Base-by-base conservation (phyloP, 1,140 invertebrate genomes). In the Pogonomyrmex californicus region DNA sequence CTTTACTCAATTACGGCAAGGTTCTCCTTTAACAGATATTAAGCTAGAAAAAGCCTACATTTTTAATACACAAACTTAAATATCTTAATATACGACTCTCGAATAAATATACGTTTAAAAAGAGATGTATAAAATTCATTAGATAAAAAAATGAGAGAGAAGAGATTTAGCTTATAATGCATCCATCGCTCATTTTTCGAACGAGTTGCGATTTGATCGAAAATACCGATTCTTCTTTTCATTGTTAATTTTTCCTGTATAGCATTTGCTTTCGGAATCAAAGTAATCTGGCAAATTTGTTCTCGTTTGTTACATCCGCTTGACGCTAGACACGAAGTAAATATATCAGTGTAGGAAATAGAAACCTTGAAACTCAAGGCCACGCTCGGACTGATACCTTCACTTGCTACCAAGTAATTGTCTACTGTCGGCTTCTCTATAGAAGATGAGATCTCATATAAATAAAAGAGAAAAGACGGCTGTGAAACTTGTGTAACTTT, bases 401-500 rank as follows among this genome's bases (percentile, higher is more conserved):
- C 44, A 77, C n/a, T 66, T 54, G 7, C 47, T 41, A 6, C 10
- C 2, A 14, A 68, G n/a, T 12, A n/a, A 10, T 41, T 79, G 62
- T 51, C 33, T 68, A 36, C 14, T 6, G 10, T 23, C 47, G 17
- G 10, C 33, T 65, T 41, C 33, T 23, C 9, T 14, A 23, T 23
- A 4, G 3, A 51, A 36, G n/a, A 23, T 9, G n/a, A 4, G 7
- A 56, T 54, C n/a, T 5, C 10, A 33, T 23, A 41, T 10, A 79
- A 44, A 41, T 14, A 47, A 23, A 23, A 23, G 23, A 23, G 23
- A 23, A 23, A 23, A 23, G 14, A 30, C 4, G 23, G 9, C 38
- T 44, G 56, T 41, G 63, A 51, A 14, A 68, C 10, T 81, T 81
- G 54, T 1, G 14, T 30, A 81, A 77, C 6, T 62, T 47, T 60